Base-by-base conservation (phyloP, 2,888 invertebrate genomes). In the Drosophila anceps region DNA sequence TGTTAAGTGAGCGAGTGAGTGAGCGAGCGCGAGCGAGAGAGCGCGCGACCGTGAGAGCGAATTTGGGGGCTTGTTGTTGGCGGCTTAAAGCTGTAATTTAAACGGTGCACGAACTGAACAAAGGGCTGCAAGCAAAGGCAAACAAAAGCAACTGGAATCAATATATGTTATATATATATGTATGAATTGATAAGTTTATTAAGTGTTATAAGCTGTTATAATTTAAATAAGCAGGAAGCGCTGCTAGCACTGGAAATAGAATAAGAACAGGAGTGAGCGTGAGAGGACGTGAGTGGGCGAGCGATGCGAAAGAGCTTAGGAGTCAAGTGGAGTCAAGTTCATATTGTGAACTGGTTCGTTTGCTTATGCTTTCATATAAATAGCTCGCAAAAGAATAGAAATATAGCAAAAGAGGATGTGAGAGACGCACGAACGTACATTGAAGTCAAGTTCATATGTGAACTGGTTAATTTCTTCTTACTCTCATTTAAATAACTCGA, bases 61-160 rank as follows among this genome's bases (percentile, higher is more conserved):
- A 8, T 31, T 31, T 51, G 62, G 44, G 50, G 48, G 18, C 68
- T 75, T 69, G 67, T 72, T 63, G 59, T 64, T 74, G 71, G 61
- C 61, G 69, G 79, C 66, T 76, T 75, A 67, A 79, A 79, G 48
- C 24, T 73, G 20, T 59, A 37, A 50, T 70, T 73, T 65, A 48
- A 73, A 58, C 73, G 59, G 54, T 18, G 62, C 57, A 53, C 29
- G 10, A 69, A 59, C 10, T 39, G 54, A 69, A 69, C 57, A 13
- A 46, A 54, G n/a, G 41, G 46, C 44, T 12, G 13, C 44, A 27
- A 27, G 12, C 44, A 27, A 27, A 33, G 33, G 61, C 29, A 31
- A 62, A 60, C 53, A 43, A 46, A 10, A 50, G 13, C 27, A 53
- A 54, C 20, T 58, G 31, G 35, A 51, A 44, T 39, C 24, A 13